Evolutionary conservation across 2,888 invertebrate species (phyloP).

Genomic region (Anoplius nigerrimus): DNA sequence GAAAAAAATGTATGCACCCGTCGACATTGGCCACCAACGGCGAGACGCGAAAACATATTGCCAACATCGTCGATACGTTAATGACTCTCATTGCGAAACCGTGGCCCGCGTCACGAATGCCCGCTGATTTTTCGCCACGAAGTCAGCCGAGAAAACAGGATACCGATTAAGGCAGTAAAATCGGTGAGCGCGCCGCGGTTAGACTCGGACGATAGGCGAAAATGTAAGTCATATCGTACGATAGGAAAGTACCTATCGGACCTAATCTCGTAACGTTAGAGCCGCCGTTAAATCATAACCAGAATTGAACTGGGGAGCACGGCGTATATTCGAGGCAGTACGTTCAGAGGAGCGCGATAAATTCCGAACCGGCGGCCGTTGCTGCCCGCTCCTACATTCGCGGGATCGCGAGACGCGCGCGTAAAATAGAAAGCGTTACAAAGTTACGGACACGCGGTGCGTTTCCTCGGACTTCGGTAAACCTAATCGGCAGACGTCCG

Average conservation of each 20-base stretch:
- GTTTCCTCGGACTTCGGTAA: conserved; percentile 37
- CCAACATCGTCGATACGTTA: too few relatives aligned
- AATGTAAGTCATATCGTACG: conserved; percentile 1
- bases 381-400: neutral
- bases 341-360: conserved; percentile 16
- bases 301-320: conserved; percentile 7
- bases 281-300: conserved; percentile 3
- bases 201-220: neutral
- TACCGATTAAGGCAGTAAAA: too few relatives aligned
- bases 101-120: too few relatives aligned
- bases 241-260: conserved; percentile 4
- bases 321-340: conserved; percentile 5
- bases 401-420: conserved; percentile 1
- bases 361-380: conserved; percentile 33
- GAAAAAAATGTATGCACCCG: too few relatives aligned
- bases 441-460: conserved; percentile 36
- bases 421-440: conserved; percentile 12
- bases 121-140: too few relatives aligned
- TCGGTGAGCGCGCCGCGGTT: too few relatives aligned
- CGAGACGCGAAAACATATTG: too few relatives aligned
- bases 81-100: too few relatives aligned
- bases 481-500: conserved; percentile 1
- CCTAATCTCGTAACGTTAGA: conserved; percentile 1
- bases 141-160: too few relatives aligned
- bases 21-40: too few relatives aligned